Base-by-base conservation (phyloP, 2,113 vertebrate genomes). In the Ptyas mucosa region DNA sequence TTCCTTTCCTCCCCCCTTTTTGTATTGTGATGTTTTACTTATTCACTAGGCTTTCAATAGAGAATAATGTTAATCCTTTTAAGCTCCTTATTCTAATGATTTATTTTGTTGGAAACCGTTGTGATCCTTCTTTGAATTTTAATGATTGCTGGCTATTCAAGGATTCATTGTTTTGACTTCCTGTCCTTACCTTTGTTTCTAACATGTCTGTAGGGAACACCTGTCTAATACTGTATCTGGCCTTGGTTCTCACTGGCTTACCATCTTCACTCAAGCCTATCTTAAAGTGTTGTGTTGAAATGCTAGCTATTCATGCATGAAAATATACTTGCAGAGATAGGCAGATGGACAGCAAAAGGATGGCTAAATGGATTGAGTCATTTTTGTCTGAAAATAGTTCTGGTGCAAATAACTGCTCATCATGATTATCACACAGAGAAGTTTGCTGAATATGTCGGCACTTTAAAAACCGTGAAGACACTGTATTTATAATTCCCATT, bases 131-230 rank as follows among this genome's bases (percentile, higher is more conserved):
- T 98, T 98, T 98, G 98, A 98, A 98, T 98, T 98, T 98, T 98
- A 98, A 98, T 98, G 98, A 98, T 98, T 96, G 94, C 97, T 97
- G 97, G 96, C 98, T 98, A 97, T 98, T 98, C 98, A 98, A 97
- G 97, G 98, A 98, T 98, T 98, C 98, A 98, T 98, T 98, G 98
- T 98, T 98, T 98, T 98, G 98, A 98, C 98, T 98, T 98, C 97
- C 98, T 98, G 98, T 98, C 98, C 98, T 98, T 98, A 98, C 98
- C 98, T 98, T 98, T 98, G 97, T 98, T 98, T 98, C 97, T 97
- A 97, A 97, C 97, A 97, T 97, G 98, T 98, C 98, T 98, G 96
- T 97, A 96, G 98, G 98, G 98, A 98, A 97, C 98, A 98, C 97
- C 98, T 98, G 98, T 98, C 98, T 98, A 97, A 97, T 98, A 97